These are phyloP conservation scores for Argyra leucocephala DNA, from an alignment of 2,888 invertebrate genomes.

Conservation along the genomic window DNA sequence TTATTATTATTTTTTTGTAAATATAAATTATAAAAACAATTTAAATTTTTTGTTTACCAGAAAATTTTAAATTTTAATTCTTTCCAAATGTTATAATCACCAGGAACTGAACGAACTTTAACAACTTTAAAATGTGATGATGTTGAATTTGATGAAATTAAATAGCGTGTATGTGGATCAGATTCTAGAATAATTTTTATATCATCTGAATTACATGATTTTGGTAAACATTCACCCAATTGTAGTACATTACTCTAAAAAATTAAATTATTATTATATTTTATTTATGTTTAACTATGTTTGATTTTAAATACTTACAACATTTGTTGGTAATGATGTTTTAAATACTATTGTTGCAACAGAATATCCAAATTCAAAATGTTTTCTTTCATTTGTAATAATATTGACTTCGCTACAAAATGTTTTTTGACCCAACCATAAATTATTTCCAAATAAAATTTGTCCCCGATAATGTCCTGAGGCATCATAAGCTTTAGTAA, in stretches of 20 bases:
- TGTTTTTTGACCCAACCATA: slow-evolving; percentile 66
- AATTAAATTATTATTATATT: slow-evolving; percentile 17
- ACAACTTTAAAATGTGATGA: slow-evolving; percentile 45
- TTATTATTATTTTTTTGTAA: no score
- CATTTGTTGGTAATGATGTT: slow-evolving; percentile 29
- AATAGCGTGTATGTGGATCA: slow-evolving; percentile 37
- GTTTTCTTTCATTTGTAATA: slow-evolving; percentile 32
- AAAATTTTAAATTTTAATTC: slow-evolving; percentile 60
- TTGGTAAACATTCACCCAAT: slow-evolving; percentile 66
- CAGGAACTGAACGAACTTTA: slow-evolving; percentile 59
- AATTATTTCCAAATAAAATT: slow-evolving; percentile 69
- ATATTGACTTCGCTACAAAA: slow-evolving; percentile 54
- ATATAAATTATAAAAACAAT: no score
- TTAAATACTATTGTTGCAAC: slow-evolving; percentile 33
- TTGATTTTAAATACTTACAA: slow-evolving; percentile 28
- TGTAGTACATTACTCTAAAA: slow-evolving; percentile 56
- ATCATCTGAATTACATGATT: slow-evolving; percentile 52
- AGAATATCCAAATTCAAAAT: slow-evolving; percentile 39
- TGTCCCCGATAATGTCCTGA: slow-evolving; percentile 70
- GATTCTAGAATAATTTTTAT: slow-evolving; percentile 44
- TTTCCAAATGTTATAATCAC: slow-evolving; percentile 52
- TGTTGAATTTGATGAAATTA: slow-evolving; percentile 26
- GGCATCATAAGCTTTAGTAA: slow-evolving; percentile 59
- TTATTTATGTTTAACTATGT: neutral
- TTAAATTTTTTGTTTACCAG: no score